Evolutionary conservation across 2,113 vertebrate genomes (phyloP).

Genomic region (Origma solitaria): DNA sequence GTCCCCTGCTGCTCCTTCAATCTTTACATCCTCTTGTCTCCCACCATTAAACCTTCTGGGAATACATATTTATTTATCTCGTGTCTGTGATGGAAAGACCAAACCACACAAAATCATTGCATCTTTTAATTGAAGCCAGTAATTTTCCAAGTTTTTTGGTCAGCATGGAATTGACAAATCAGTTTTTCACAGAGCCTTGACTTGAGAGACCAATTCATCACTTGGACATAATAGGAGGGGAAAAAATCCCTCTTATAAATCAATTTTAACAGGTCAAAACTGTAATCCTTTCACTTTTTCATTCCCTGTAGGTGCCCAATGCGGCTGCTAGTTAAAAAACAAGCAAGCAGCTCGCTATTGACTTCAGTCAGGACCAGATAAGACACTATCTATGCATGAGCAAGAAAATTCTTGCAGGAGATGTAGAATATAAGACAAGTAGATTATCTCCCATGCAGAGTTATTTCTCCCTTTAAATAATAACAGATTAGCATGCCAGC

Average conservation of each 20-base stretch:
- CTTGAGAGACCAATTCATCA: conserved; percentile 49
- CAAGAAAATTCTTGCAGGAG: conserved; percentile 18
- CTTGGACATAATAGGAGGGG: neutral
- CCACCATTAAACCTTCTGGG: neutral
- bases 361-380: conserved; percentile 35
- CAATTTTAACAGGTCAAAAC: conserved; percentile 48
- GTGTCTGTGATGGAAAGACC: neutral
- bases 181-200: conserved; percentile 39
- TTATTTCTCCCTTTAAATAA: conserved; percentile 31
- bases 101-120: neutral
- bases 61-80: neutral
- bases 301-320: neutral
- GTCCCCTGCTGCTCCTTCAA: neutral
- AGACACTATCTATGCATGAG: neutral
- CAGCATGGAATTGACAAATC: conserved; percentile 1
- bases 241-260: conserved; percentile 14
- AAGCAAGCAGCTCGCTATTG: conserved; percentile 12
- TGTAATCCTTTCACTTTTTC: conserved; percentile 27
- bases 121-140: conserved; percentile 2
- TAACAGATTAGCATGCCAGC: neutral
- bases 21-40: neutral
- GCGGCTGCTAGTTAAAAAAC: conserved; percentile 38
- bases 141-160: neutral
- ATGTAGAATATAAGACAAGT: neutral
- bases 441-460: neutral